Conservation (phyloP, 2,888 invertebrate genomes). For the Eubasilissa splendida region DNA sequence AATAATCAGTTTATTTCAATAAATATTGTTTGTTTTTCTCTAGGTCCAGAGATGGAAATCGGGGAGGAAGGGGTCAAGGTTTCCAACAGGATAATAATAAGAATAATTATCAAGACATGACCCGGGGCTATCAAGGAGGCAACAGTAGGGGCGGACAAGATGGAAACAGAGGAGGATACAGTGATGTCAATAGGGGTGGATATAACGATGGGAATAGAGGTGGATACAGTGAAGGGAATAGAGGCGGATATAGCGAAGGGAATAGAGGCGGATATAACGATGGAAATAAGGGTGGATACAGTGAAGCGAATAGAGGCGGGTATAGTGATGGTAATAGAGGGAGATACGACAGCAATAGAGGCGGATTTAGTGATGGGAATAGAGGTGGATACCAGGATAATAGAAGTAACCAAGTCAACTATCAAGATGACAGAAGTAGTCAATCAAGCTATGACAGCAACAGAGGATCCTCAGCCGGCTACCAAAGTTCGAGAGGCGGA, state of each 20-base stretch:
- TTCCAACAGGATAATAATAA: slow-evolving; percentile 39
- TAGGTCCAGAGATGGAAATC: slow-evolving; percentile 22
- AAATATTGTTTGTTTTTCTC: neutral
- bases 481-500: slow-evolving; percentile 49
- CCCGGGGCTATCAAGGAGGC: slow-evolving; percentile 56
- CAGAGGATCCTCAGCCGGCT: slow-evolving; percentile 40
- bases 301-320: slow-evolving; percentile 54
- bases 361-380: slow-evolving; percentile 42
- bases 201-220: slow-evolving; percentile 53
- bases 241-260: slow-evolving; percentile 42
- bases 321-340: slow-evolving; percentile 40
- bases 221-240: slow-evolving; percentile 43
- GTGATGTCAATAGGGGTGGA: slow-evolving; percentile 50
- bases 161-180: slow-evolving; percentile 32
- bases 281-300: slow-evolving; percentile 53
- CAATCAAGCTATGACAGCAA: slow-evolving; percentile 38
- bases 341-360: slow-evolving; percentile 45
- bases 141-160: slow-evolving; percentile 54
- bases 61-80: slow-evolving; percentile 41
- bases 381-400: slow-evolving; percentile 45
- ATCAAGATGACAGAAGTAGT: slow-evolving; percentile 36
- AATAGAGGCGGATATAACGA: slow-evolving; percentile 39
- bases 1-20: too few relatives aligned
- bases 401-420: slow-evolving; percentile 43
- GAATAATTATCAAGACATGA: slow-evolving; percentile 14